These are phyloP conservation scores for Cyprinodon tularosa DNA, from an alignment of 2,113 vertebrate genomes.

Conservation along the genomic window DNA sequence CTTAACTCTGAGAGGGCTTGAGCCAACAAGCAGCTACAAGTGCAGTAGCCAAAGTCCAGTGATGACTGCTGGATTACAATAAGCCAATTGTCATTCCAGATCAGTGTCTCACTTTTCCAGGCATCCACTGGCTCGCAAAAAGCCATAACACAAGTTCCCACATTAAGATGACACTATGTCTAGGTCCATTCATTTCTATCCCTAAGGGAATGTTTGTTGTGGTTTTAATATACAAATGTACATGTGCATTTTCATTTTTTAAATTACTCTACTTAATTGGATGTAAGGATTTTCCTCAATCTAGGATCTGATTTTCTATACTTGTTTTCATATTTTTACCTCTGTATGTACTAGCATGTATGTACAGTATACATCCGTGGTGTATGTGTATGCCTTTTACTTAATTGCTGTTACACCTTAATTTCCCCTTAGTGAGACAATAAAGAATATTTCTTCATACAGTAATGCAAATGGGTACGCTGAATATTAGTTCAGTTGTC, in stretches of 20 bases:
- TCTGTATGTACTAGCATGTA: too few species aligned
- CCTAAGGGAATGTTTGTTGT: neutral
- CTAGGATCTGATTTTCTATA: too few species aligned
- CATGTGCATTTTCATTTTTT: too few species aligned
- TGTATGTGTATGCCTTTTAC: too few species aligned
- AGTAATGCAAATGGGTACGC: neutral
- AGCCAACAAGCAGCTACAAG: constrained; percentile 36
- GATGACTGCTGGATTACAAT: constrained; percentile 40
- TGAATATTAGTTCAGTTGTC: too few species aligned
- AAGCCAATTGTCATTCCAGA: constrained; percentile 64
- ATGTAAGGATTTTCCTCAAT: too few species aligned
- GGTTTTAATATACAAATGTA: neutral
- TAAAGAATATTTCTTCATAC: too few species aligned
- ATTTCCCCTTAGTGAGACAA: too few species aligned
- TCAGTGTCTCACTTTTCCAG: constrained; percentile 31
- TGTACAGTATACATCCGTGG: too few species aligned
- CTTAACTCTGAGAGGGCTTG: constrained; percentile 11
- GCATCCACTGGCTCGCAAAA: constrained; percentile 9
- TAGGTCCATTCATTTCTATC: neutral
- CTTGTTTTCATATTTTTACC: too few species aligned
- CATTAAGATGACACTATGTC: constrained; percentile 4
- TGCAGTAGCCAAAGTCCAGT: constrained; percentile 34
- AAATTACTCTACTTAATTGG: too few species aligned
- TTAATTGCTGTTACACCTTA: too few species aligned
- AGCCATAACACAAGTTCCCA: constrained; percentile 22